Evolutionary conservation across 1,140 invertebrate genomes (phyloP), one percentile per base, ranked within the genome.

Genomic region (Contarinia nasturtii): DNA sequence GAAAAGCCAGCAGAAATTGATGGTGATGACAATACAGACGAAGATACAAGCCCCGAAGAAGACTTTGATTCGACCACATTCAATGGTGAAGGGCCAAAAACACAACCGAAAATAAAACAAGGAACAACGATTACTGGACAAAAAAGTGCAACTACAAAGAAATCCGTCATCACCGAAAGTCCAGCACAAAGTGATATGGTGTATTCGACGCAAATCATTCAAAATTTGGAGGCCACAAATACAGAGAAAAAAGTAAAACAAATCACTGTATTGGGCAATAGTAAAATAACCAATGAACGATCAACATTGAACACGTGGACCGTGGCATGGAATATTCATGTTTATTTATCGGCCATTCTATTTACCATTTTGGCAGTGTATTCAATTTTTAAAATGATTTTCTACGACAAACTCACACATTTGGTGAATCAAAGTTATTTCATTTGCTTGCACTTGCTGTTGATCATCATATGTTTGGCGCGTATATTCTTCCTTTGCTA

Each of bases 261-360:
- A 12, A 54, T 49, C 44, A 56, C 55, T 44, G 27, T 15, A 5
- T 4, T 33, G 21, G 20, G 19, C 10, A 45, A 33, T 45, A 21
- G 15, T 5, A 45, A 40, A 19, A 19, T 17, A 11, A 19, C 44
- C 22, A 45, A 34, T 20, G 12, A 17, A 45, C n/a, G 18, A 45
- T 45, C 44, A 27, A 20, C 41, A 43, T 20, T 18, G 10, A 21
- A 2, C 17, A 79, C 77, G 0, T 83, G 80, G 79, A 73, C 76
- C 0, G 77, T 86, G 53, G 83, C 85, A 2, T 91, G 86, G 87
- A 83, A 86, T 51, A 70, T 91, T 12, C 86, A 92, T 56, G 80
- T 91, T 1, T 92, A 92, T 66, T 60, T 84, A 11, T 80, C 82
- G 0, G 86, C 84, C 0, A 75, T 80, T 12, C 70, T 86, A 52